These are phyloP conservation scores for Anagyrus pseudococci DNA, from an alignment of 2,888 invertebrate species.

Conservation along the genomic window DNA sequence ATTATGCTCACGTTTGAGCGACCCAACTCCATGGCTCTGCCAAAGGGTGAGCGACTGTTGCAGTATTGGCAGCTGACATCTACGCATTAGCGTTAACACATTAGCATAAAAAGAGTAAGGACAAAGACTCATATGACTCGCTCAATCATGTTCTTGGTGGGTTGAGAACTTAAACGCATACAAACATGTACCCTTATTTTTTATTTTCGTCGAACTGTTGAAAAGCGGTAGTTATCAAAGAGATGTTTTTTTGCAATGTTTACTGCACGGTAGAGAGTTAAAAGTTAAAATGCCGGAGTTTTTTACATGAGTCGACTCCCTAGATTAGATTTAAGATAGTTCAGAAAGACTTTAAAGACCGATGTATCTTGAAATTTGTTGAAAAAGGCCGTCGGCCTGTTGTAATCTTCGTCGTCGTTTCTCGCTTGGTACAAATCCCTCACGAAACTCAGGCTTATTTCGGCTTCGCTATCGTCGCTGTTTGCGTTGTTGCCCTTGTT, in stretches of 20 bases:
- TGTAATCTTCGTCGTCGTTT: no score
- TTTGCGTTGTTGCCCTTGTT: no score
- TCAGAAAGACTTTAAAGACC: no score
- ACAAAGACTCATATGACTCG: no score
- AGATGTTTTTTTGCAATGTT: neutral
- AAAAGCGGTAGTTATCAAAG: conserved; percentile 20
- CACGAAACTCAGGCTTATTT: no score
- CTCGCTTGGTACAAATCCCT: no score
- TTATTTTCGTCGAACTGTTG: neutral
- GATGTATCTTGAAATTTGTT: no score
- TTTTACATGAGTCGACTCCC: neutral
- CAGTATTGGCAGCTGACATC: conserved; percentile 70
- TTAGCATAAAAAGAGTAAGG: no score
- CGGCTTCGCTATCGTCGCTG: no score
- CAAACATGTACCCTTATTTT: neutral
- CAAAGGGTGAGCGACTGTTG: conserved; percentile 70
- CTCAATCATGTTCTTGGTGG: neutral
- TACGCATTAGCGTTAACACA: conserved; percentile 26
- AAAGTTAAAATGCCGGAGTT: neutral
- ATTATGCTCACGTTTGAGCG: conserved; percentile 79
- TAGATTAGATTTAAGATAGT: no score
- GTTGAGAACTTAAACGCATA: neutral
- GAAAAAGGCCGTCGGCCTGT: no score
- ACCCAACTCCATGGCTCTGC: conserved; percentile 69
- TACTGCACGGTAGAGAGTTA: neutral